Percentiles rank a stretch among this genome's conserved stretches.
Evolutionary conservation across 2,888 invertebrate genomes (phyloP).

Genomic region (Pomacea canaliculata): DNA sequence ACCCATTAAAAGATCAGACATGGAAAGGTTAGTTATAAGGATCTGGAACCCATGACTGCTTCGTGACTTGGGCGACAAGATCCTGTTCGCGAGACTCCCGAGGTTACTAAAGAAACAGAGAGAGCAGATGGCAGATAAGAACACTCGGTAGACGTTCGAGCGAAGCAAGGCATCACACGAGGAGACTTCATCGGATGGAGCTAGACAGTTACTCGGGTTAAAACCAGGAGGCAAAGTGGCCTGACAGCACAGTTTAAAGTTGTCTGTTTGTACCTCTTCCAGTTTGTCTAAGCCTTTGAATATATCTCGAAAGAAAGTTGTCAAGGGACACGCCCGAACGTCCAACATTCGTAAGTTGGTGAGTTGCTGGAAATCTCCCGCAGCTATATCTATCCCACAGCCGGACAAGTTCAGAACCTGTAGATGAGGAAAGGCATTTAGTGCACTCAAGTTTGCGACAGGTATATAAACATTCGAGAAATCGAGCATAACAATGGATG

Average conservation of each 20-base stretch:
- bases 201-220: slow-evolving; percentile 39
- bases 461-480: neutral
- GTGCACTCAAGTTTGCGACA: neutral
- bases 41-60: slow-evolving; percentile 22
- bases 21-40: slow-evolving; percentile 59
- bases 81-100: slow-evolving; percentile 19
- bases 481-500: neutral
- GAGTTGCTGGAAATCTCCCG: slow-evolving; percentile 1
- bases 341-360: neutral
- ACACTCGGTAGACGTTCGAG: slow-evolving; percentile 46
- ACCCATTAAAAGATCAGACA: slow-evolving; percentile 62
- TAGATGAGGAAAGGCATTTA: neutral
- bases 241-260: slow-evolving; percentile 20
- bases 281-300: slow-evolving; percentile 11
- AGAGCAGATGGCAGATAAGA: slow-evolving; percentile 44
- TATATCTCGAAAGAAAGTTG: slow-evolving; percentile 1
- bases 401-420: slow-evolving; percentile 10
- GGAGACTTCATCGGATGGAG: slow-evolving; percentile 56
- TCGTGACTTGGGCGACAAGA: slow-evolving; percentile 32
- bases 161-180: slow-evolving; percentile 61
- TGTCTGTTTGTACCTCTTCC: slow-evolving; percentile 17
- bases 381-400: neutral
- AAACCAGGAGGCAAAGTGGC: slow-evolving; percentile 13
- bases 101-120: slow-evolving; percentile 23
- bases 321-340: neutral